phyloP scores from a whole-genome alignment of 2,797 vertebrate species.

The Fistularia commersonii region DNA sequence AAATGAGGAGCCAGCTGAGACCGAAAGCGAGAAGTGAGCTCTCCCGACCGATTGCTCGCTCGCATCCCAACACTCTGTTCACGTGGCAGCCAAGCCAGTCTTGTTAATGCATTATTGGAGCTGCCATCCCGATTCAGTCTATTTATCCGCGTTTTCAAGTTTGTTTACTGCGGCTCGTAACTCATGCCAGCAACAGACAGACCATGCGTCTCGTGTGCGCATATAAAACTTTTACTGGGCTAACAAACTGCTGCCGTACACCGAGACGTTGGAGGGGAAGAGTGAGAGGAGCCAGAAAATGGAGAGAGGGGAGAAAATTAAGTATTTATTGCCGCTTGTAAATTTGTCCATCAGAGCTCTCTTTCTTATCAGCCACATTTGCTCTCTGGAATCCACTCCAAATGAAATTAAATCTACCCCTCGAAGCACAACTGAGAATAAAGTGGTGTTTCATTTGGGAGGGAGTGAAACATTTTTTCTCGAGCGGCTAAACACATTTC shows the following conservation, averaged over 20 bases:
- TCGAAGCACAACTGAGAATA: constrained; percentile 16
- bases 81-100: constrained; percentile 5
- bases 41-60: too few species aligned
- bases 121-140: constrained; percentile 54
- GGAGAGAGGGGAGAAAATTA: constrained; percentile 30
- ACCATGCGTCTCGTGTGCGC: constrained; percentile 61
- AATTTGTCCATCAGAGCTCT: constrained; percentile 62
- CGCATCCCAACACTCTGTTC: too few species aligned
- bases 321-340: constrained; percentile 64
- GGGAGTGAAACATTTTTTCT: constrained; percentile 9
- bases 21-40: too few species aligned
- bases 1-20: too few species aligned
- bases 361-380: constrained; percentile 38
- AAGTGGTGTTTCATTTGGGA: constrained; percentile 15
- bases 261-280: constrained; percentile 22
- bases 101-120: constrained; percentile 60
- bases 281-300: constrained; percentile 6
- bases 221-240: constrained; percentile 74
- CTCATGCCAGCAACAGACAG: constrained; percentile 61
- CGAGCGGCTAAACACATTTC: constrained; percentile 22
- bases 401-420: constrained; percentile 18
- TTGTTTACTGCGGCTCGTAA: constrained; percentile 69
- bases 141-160: constrained; percentile 68
- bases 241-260: constrained; percentile 65
- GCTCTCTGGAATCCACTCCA: constrained; percentile 11